Evolutionary conservation across 2,888 invertebrate species (phyloP).

Genomic region (Sarcophaga subvicina): DNA sequence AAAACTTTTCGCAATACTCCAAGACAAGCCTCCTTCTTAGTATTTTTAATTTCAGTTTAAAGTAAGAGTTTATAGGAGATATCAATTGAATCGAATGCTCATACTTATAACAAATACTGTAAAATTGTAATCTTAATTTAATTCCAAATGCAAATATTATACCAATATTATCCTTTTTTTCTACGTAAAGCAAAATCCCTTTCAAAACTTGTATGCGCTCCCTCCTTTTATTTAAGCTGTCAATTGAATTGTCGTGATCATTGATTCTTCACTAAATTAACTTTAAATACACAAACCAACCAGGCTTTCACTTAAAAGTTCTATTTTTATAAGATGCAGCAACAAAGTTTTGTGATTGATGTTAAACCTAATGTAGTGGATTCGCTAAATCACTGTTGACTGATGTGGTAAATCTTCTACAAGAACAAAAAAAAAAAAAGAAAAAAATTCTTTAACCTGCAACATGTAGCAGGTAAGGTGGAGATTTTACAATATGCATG

Average conservation of each 20-base stretch:
- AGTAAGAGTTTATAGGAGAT: too few relatives aligned
- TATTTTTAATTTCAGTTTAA: too few relatives aligned
- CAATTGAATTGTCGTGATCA: background rate
- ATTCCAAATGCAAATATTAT: too few relatives aligned
- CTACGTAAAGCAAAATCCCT: background rate
- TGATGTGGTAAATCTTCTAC: background rate
- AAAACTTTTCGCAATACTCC: too few relatives aligned
- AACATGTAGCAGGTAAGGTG: constrained; percentile 12
- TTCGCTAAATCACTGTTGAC: constrained; percentile 17
- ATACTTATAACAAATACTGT: too few relatives aligned
- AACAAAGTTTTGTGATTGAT: constrained; percentile 19
- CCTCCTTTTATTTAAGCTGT: background rate
- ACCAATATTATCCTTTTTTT: too few relatives aligned
- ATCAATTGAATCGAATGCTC: too few relatives aligned
- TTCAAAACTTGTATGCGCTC: background rate
- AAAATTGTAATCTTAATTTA: too few relatives aligned
- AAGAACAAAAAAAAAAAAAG: background rate
- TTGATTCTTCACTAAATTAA: constrained; percentile 18
- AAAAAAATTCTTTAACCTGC: background rate
- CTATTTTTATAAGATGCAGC: background rate
- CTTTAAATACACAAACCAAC: background rate
- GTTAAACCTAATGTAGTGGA: constrained; percentile 34
- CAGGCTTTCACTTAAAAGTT: background rate
- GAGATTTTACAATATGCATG: constrained; percentile 15
- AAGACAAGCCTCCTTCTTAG: too few relatives aligned